phyloP scores from a whole-genome alignment of 2,797 vertebrate species.

The Chaetophractus vellerosus region DNA sequence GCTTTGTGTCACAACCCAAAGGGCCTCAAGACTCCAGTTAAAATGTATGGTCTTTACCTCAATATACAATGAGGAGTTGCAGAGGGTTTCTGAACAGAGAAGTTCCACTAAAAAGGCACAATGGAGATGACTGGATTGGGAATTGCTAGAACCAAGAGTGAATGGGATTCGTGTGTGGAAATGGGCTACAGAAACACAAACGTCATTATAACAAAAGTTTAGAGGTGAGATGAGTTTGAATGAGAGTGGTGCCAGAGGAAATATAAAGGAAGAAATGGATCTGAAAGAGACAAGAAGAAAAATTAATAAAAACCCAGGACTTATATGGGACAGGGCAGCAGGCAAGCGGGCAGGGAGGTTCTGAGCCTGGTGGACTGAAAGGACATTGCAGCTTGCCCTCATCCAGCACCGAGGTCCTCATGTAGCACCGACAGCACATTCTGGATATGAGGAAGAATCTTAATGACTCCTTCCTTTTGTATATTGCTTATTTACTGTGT shows the following conservation, averaged over 20 bases:
- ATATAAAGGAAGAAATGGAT: neutral
- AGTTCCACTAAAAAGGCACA: neutral
- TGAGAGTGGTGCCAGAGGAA: neutral
- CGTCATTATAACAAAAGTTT: no score
- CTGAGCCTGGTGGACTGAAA: neutral
- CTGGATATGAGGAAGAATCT: neutral
- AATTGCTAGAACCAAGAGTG: neutral
- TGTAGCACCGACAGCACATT: neutral
- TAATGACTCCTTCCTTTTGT: neutral
- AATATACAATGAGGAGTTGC: neutral
- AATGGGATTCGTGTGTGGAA: neutral
- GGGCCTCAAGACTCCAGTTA: neutral
- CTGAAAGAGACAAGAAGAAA: neutral
- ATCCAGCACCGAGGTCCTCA: neutral
- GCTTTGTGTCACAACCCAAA: neutral
- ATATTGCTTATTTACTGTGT: neutral
- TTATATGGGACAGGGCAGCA: neutral
- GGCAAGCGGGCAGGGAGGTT: neutral
- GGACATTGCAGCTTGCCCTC: neutral
- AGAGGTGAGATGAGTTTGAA: neutral
- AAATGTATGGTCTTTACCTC: neutral
- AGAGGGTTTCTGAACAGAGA: neutral
- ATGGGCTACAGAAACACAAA: accelerated
- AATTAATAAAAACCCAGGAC: neutral
- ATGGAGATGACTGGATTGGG: neutral